Conservation (phyloP, 2,113 vertebrate genomes). For the Merops nubicus region DNA sequence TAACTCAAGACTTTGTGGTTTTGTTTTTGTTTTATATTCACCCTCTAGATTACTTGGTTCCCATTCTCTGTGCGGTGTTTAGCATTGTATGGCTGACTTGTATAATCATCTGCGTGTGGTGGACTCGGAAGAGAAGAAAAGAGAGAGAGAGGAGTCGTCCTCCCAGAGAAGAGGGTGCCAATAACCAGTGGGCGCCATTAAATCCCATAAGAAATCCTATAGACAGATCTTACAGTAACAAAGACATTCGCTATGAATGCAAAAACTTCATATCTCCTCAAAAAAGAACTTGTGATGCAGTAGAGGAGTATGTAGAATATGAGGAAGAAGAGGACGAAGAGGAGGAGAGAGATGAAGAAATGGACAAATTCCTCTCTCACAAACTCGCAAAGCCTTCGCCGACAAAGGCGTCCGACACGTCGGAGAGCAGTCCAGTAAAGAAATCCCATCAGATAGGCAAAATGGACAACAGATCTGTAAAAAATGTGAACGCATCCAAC, state of each 20-base stretch:
- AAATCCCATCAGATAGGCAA: conserved; percentile 85
- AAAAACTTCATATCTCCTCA: conserved; percentile 87
- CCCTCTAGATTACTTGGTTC: conserved; percentile 86
- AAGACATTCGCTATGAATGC: conserved; percentile 85
- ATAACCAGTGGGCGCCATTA: conserved; percentile 91
- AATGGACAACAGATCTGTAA: conserved; percentile 90
- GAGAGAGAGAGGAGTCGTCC: conserved; percentile 82
- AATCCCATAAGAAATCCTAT: conserved; percentile 83
- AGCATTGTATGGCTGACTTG: conserved; percentile 90
- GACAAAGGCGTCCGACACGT: conserved; percentile 79
- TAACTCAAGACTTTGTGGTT: neutral
- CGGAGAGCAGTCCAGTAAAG: conserved; percentile 76
- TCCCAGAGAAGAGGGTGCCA: conserved; percentile 82
- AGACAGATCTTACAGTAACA: conserved; percentile 83
- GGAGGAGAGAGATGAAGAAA: conserved; percentile 78
- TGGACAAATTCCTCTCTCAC: conserved; percentile 84
- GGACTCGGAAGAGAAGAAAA: conserved; percentile 94
- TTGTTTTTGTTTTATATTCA: neutral
- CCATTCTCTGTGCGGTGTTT: conserved; percentile 85
- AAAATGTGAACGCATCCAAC: conserved; percentile 83
- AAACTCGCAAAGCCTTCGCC: conserved; percentile 79
- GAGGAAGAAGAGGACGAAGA: conserved; percentile 81
- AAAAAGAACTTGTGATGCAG: conserved; percentile 83
- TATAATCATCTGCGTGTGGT: conserved; percentile 88
- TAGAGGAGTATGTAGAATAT: conserved; percentile 79